Conservation (phyloP, 23 tunicate genomes). For the Phallusia fumigata region DNA sequence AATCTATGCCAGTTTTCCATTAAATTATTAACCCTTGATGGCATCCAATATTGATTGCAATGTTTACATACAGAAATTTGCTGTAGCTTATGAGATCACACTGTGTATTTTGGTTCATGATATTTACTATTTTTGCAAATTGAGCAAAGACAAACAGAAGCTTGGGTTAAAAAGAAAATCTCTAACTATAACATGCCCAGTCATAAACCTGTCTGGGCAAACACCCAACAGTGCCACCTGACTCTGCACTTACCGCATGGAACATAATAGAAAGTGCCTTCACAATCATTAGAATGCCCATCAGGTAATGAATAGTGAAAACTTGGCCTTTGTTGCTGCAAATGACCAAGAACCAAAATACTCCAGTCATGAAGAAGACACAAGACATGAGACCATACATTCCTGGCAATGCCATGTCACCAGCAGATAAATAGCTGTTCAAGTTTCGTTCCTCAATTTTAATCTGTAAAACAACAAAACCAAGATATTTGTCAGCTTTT, state of each 20-base stretch:
- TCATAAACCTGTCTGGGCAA: no score
- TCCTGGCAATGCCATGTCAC: conserved; percentile 76
- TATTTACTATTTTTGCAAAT: no score
- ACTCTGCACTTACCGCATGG: conserved; percentile 71
- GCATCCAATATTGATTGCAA: no score
- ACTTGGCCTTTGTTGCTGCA: conserved; percentile 63
- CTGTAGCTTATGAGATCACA: no score
- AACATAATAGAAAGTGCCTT: conserved; percentile 90
- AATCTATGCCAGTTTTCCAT: no score
- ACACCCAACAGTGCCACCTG: no score
- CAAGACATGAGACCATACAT: conserved; percentile 85
- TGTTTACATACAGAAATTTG: no score
- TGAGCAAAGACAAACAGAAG: no score
- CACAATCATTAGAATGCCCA: conserved; percentile 74
- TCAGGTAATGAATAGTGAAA: conserved; percentile 89
- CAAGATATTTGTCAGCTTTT: not conserved
- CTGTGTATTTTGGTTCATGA: no score
- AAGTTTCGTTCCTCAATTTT: conserved; percentile 59
- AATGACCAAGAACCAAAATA: conserved; percentile 59
- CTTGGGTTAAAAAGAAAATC: not conserved
- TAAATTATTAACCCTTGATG: no score
- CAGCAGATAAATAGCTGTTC: conserved; percentile 79
- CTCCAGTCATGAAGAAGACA: conserved; percentile 43
- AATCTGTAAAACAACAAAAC: conserved; percentile 22
- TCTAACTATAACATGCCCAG: not conserved